Percentiles rank a stretch among this genome's conserved stretches.
phyloP scores from a whole-genome alignment of 2,113 vertebrate species.

The Progne subis region DNA sequence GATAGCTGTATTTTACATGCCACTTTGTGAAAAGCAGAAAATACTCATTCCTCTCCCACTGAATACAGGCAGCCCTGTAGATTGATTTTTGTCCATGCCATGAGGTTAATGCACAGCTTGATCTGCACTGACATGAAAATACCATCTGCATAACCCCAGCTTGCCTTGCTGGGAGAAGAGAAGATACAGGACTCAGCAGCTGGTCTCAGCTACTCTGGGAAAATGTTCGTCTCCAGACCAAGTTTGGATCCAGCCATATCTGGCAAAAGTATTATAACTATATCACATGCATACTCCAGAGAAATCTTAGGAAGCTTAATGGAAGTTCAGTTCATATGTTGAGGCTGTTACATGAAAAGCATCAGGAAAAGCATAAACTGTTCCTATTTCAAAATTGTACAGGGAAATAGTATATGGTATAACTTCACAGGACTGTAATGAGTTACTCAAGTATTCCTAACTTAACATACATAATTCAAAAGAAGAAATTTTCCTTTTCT shows the following conservation, averaged over 20 bases:
- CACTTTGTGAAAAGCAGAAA: not conserved
- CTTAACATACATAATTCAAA: not conserved
- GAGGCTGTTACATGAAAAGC: constrained; percentile 48
- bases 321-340: constrained; percentile 51
- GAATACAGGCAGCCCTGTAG: constrained; percentile 27
- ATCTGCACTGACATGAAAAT: constrained; percentile 63
- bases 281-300: constrained; percentile 43
- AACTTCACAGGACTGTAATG: not conserved
- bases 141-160: constrained; percentile 56
- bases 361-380: constrained; percentile 54
- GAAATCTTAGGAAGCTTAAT: constrained; percentile 60
- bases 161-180: constrained; percentile 46
- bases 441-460: not conserved
- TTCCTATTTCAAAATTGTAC: not conserved
- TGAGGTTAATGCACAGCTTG: constrained; percentile 60
- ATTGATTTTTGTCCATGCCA: constrained; percentile 60
- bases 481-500: not conserved
- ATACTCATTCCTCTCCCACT: not conserved
- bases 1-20: not conserved
- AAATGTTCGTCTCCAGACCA: constrained; percentile 50
- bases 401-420: not conserved
- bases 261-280: constrained; percentile 39
- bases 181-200: constrained; percentile 56
- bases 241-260: constrained; percentile 46
- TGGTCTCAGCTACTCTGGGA: constrained; percentile 63